Percentiles rank a stretch among this genome's conserved stretches.
phyloP scores from a whole-genome alignment of 2,888 invertebrate species.

The Caenorhabditis zanzibari region DNA sequence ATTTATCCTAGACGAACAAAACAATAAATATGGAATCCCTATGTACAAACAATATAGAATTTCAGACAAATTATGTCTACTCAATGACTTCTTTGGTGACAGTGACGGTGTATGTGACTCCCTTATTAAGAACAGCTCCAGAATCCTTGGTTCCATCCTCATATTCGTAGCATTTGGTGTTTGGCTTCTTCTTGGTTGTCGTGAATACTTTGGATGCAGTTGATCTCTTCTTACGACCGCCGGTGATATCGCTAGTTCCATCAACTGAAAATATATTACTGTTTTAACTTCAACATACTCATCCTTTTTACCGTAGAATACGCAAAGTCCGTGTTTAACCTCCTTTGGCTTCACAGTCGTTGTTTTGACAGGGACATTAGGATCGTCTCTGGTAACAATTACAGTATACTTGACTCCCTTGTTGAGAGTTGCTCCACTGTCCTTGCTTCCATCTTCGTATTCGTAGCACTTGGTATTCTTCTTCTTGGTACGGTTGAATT shows the following conservation, averaged over 20 bases:
- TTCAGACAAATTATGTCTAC: background rate
- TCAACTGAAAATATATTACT: conserved; percentile 9
- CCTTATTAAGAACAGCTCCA: conserved; percentile 49
- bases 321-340: conserved; percentile 10
- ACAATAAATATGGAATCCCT: conserved; percentile 23
- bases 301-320: conserved; percentile 6
- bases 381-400: conserved; percentile 24
- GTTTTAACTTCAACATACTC: background rate
- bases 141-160: conserved; percentile 57
- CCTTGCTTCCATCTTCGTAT: conserved; percentile 58
- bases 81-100: conserved; percentile 23
- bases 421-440: conserved; percentile 49
- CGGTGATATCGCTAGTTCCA: conserved; percentile 2
- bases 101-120: conserved; percentile 42
- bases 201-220: conserved; percentile 24
- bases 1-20: conserved; percentile 21
- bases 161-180: conserved; percentile 53
- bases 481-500: conserved; percentile 40
- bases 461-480: conserved; percentile 48
- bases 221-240: conserved; percentile 13
- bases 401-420: conserved; percentile 49
- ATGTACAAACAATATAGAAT: conserved; percentile 26
- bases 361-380: background rate
- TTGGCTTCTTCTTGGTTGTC: conserved; percentile 49
- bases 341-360: conserved; percentile 8